These are phyloP conservation scores for Apostichopus parvimensis DNA, from an alignment of 35 echinoderm and acorn worm species.

Conservation along the genomic window DNA sequence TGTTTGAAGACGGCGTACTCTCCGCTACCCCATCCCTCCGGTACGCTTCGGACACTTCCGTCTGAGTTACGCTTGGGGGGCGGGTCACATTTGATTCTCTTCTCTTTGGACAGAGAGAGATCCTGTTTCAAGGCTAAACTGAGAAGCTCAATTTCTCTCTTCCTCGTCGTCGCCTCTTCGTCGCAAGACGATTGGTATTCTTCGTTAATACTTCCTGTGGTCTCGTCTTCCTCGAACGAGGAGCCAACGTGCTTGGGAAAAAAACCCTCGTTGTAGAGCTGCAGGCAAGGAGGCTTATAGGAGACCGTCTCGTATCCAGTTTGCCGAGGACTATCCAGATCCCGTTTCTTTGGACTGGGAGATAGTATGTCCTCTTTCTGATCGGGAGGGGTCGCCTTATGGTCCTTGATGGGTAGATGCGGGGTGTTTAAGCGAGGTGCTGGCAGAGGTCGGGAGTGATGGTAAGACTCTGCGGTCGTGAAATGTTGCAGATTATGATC, in stretches of 20 bases:
- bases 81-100: background rate
- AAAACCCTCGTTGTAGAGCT: background rate
- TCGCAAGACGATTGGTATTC: background rate
- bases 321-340: background rate
- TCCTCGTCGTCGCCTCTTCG: background rate
- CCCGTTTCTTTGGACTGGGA: background rate
- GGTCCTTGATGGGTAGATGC: background rate
- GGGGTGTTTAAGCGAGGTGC: slow-evolving; percentile 20
- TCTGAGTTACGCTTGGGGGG: slow-evolving; percentile 1
- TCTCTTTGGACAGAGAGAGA: slow-evolving; percentile 21
- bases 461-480: background rate
- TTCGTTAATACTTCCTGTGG: background rate
- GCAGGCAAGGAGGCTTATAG: background rate
- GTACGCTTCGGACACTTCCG: background rate
- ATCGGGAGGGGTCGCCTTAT: background rate
- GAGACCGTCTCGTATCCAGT: background rate
- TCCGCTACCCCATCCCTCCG: background rate
- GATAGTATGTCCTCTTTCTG: background rate
- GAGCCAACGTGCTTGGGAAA: background rate
- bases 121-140: background rate
- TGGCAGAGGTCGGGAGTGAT: slow-evolving; percentile 31
- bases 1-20: slow-evolving; percentile 4
- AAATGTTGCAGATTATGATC: background rate
- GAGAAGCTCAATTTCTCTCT: slow-evolving; percentile 8
- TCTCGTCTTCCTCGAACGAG: background rate